Evolutionary conservation across 2,113 vertebrate species (phyloP).

Genomic region (Pavo muticus): DNA sequence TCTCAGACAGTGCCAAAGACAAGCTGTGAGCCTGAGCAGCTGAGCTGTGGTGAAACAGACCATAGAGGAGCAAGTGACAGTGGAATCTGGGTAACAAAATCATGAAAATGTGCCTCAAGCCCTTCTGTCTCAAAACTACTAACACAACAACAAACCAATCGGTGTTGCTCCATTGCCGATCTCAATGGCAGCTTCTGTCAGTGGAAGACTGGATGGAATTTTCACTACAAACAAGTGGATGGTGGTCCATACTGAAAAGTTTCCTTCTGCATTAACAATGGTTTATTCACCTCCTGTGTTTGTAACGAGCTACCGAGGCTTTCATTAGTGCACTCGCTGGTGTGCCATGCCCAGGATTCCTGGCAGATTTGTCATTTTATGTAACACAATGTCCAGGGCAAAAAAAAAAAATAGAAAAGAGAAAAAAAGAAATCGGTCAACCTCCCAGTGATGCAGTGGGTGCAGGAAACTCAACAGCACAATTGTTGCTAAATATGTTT

Average conservation of each 20-base stretch:
- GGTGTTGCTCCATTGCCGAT: background rate
- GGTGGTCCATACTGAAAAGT: background rate
- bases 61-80: background rate
- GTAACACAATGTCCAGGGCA: background rate
- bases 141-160: background rate
- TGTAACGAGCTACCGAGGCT: background rate
- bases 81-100: background rate
- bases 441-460: conserved; percentile 43
- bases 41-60: background rate
- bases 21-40: background rate
- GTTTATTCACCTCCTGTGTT: conserved; percentile 60
- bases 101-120: background rate
- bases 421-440: background rate
- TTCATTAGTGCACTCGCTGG: conserved; percentile 50
- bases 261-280: conserved; percentile 14
- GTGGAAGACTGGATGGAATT: background rate
- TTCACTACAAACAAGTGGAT: fast-evolving
- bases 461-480: conserved; percentile 59
- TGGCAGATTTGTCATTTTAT: conserved; percentile 53
- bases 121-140: background rate
- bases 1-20: conserved; percentile 25
- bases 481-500: conserved; percentile 63
- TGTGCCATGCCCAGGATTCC: conserved; percentile 54
- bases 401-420: background rate
- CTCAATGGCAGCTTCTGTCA: background rate